Evolutionary conservation across 2,797 vertebrate genomes (phyloP).

Genomic region (Micrastur ruficollis): DNA sequence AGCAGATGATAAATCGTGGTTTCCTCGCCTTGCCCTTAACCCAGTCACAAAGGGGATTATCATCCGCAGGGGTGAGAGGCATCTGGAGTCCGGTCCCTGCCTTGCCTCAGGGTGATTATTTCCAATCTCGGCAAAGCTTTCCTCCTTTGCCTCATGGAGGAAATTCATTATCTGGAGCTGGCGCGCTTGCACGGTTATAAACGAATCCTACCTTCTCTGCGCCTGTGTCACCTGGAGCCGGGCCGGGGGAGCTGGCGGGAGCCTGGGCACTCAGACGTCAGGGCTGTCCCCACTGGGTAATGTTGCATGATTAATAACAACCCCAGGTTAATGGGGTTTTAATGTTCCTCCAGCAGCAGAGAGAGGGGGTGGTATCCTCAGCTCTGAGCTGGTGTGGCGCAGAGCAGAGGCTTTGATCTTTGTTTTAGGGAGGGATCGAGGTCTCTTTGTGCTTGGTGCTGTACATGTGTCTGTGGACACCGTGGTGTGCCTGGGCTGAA

Average conservation of each 20-base stretch:
- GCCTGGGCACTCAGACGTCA: background rate
- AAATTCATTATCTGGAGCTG: conserved; percentile 14
- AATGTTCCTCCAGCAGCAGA: background rate
- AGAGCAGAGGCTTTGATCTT: background rate
- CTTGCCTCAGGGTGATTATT: conserved; percentile 39
- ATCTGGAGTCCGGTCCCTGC: background rate
- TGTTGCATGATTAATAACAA: conserved; percentile 7
- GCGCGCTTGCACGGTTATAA: background rate
- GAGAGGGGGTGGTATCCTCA: background rate
- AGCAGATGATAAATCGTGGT: background rate
- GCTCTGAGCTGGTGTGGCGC: rapidly evolving
- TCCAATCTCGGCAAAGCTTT: background rate
- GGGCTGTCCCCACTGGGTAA: conserved; percentile 13
- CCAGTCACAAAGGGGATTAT: conserved; percentile 47
- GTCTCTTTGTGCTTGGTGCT: background rate
- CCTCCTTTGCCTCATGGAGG: background rate
- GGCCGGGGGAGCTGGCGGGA: background rate
- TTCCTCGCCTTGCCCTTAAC: background rate
- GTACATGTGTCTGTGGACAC: rapidly evolving
- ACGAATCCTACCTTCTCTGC: background rate
- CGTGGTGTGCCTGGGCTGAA: rapidly evolving
- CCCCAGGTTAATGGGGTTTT: conserved; percentile 30
- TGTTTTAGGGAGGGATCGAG: background rate
- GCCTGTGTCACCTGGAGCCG: background rate
- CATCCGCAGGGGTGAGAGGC: background rate